Evolutionary conservation across 2,113 vertebrate species (phyloP).

Genomic region (Ceyx cyanopectus): DNA sequence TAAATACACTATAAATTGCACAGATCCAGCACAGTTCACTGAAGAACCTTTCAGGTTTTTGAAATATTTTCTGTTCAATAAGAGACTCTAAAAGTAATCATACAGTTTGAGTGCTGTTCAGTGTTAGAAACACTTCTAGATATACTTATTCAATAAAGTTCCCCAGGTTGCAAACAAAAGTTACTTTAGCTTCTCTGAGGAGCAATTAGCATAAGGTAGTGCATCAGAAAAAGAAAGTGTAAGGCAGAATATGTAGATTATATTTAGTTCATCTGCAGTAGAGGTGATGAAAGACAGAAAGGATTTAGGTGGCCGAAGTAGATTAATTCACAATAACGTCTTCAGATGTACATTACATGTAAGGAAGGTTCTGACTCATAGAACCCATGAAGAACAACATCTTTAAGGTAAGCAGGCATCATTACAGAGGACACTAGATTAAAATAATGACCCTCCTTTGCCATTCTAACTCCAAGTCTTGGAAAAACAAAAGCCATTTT

Average conservation of each 20-base stretch:
- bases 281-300: constrained; percentile 54
- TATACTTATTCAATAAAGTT: constrained; percentile 58
- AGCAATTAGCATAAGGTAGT: constrained; percentile 31
- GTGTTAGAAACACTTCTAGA: constrained; percentile 38
- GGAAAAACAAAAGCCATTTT: neutral
- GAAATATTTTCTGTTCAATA: constrained; percentile 70
- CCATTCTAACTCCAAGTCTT: neutral
- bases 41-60: constrained; percentile 73
- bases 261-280: constrained; percentile 32
- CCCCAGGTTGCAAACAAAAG: constrained; percentile 64
- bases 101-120: constrained; percentile 57
- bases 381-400: neutral
- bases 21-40: constrained; percentile 49
- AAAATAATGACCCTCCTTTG: neutral
- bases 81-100: constrained; percentile 49
- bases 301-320: constrained; percentile 16
- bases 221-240: constrained; percentile 54
- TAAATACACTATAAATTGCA: constrained; percentile 71
- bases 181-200: neutral
- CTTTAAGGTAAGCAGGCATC: neutral
- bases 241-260: constrained; percentile 5
- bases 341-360: neutral
- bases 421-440: neutral
- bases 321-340: neutral
- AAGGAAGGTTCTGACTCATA: constrained; percentile 21